Conservation (phyloP, 2,113 vertebrate species). For the human (Homo sapiens) region DNA sequence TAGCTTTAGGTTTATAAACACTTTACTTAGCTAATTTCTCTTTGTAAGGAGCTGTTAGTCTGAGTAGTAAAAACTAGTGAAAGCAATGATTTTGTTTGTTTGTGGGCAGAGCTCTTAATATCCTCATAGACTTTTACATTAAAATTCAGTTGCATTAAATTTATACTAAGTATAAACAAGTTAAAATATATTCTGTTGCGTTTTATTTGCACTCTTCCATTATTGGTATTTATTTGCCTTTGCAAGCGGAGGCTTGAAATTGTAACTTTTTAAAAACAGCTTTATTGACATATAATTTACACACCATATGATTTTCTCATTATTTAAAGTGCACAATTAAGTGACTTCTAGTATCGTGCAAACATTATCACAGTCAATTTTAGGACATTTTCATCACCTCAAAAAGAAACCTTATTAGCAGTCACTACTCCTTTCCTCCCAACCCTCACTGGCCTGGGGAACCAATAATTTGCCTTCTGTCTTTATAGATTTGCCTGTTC, state of each 20-base stretch:
- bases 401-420: neutral
- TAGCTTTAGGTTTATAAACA: neutral
- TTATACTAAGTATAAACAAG: slow-evolving; percentile 2
- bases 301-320: neutral
- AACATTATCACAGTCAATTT: neutral
- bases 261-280: neutral
- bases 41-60: neutral
- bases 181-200: slow-evolving; percentile 33
- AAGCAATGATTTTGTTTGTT: neutral
- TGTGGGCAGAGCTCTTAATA: neutral
- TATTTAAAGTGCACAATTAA: neutral
- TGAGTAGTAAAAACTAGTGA: slow-evolving; percentile 7
- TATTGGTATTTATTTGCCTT: slow-evolving; percentile 39
- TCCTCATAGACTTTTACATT: neutral
- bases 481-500: neutral
- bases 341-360: neutral
- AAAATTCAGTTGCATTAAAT: slow-evolving; percentile 23
- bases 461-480: neutral
- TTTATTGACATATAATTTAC: neutral
- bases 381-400: neutral
- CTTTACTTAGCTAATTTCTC: neutral
- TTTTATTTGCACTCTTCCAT: neutral
- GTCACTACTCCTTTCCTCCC: neutral
- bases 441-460: neutral
- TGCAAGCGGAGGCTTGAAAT: neutral